These are phyloP conservation scores for Macrostomum cliftonense DNA, from an alignment of 2,888 invertebrate genomes.

Conservation along the genomic window DNA sequence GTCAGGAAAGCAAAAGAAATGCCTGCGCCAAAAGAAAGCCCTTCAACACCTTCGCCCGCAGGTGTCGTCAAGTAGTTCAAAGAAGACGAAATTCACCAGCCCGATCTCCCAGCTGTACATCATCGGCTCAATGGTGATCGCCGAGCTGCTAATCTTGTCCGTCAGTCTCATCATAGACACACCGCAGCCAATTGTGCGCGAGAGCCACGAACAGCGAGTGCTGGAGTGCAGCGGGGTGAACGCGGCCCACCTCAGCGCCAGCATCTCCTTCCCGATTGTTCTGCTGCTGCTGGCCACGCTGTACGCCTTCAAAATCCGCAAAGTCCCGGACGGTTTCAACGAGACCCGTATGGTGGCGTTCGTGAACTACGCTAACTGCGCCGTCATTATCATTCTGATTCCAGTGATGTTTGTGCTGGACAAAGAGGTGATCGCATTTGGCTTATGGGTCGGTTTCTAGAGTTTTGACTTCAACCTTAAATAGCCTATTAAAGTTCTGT, in stretches of 20 bases:
- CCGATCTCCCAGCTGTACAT: constrained; percentile 11
- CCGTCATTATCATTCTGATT: constrained; percentile 2
- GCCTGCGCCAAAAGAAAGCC: too few species aligned
- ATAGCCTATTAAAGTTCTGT: too few species aligned
- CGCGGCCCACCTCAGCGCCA: constrained; percentile 2
- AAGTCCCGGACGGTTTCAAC: constrained; percentile 26
- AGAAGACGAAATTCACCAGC: constrained; percentile 7
- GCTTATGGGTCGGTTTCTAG: too few species aligned
- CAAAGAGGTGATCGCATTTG: neutral
- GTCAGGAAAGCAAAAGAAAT: too few species aligned
- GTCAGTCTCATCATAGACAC: neutral
- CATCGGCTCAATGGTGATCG: constrained; percentile 1
- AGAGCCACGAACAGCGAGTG: neutral
- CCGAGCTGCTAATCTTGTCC: constrained; percentile 4
- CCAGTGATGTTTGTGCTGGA: neutral
- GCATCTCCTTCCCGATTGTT: constrained; percentile 11
- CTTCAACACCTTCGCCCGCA: too few species aligned
- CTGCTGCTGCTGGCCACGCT: constrained; percentile 19
- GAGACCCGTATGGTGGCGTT: constrained; percentile 24
- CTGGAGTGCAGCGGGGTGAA: constrained; percentile 1
- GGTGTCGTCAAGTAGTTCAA: neutral
- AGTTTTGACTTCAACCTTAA: too few species aligned
- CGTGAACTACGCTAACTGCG: constrained; percentile 12
- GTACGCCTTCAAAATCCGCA: constrained; percentile 24
- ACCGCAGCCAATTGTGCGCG: neutral